Base-by-base conservation (phyloP, 2,888 invertebrate genomes). In the Rhingia rostrata region DNA sequence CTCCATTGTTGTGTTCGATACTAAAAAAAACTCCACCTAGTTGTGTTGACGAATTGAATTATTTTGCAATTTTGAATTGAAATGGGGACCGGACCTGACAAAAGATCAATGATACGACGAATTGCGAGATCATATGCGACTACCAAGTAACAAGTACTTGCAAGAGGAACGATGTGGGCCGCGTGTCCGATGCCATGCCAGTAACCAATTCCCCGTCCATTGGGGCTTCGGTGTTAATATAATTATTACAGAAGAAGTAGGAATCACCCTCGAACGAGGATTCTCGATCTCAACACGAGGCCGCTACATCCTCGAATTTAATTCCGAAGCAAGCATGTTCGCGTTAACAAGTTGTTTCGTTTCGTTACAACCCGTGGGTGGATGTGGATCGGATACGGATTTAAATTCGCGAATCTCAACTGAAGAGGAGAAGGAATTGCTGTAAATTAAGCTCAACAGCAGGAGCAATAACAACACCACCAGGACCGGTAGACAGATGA, bases 321-420 rank as follows among this genome's bases (percentile, higher is more conserved):
- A 80, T 80, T 80, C 80, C 45, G 64, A 84, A 80, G 74, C 70
- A 84, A 75, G 88, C 89, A 89, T 89, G 89, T 89, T 88, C 88
- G 88, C 87, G 88, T 89, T 89, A 89, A 90, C 89, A 89, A 89
- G 89, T 89, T 90, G 89, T 89, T 87, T 75, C 67, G 69, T 54
- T 79, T 84, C 84, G 64, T 80, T 84, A 75, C 84, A 80, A 66
- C 70, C 74, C 84, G 84, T 84, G 84, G 84, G 84, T 80, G 84
- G 80, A 82, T 81, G 77, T 73, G 67, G 61, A 77, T 82, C 86
- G 64, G 77, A 82, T 77, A 81, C 72, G 72, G 81, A 77, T 85
- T 64, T 56, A 51, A 64, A 64, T 63, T 37, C 72, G 84, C 69
- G 74, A 54, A 61, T 66, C 63, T 30, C 12, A 43, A 33, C 7